Evolutionary conservation across 2,888 invertebrate species (phyloP).

Genomic region (Protodeltote pygarga): DNA sequence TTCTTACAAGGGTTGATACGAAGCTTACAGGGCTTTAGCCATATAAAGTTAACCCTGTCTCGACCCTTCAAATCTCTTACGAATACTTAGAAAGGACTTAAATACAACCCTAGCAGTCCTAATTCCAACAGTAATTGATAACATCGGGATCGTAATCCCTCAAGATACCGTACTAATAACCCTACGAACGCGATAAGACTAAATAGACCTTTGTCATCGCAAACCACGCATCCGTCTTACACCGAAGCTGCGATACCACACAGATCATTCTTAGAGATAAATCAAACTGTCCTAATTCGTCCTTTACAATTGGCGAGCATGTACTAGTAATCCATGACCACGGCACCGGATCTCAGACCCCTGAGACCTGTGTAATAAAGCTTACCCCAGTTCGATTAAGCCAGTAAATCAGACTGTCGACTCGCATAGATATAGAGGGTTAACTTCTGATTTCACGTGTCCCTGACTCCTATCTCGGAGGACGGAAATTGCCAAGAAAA

Average conservation of each 20-base stretch:
- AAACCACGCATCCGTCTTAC: slow-evolving; percentile 10
- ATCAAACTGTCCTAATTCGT: slow-evolving; percentile 58
- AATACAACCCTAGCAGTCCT: too few relatives aligned
- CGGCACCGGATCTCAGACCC: slow-evolving; percentile 57
- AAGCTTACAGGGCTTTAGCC: too few relatives aligned
- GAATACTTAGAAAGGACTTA: too few relatives aligned
- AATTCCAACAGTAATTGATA: slow-evolving; percentile 2
- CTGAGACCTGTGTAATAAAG: slow-evolving; percentile 67
- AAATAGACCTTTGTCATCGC: slow-evolving; percentile 31
- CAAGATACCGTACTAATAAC: slow-evolving; percentile 10
- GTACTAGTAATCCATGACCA: slow-evolving; percentile 53
- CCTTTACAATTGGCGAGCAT: slow-evolving; percentile 57
- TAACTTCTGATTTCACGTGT: slow-evolving; percentile 81
- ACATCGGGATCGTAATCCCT: neutral
- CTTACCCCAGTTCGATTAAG: slow-evolving; percentile 72
- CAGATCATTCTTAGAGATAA: slow-evolving; percentile 46
- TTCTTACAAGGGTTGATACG: too few relatives aligned
- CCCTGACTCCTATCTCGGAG: slow-evolving; percentile 71
- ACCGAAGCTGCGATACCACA: slow-evolving; percentile 14
- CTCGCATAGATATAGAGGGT: slow-evolving; percentile 75
- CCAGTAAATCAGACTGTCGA: slow-evolving; percentile 77
- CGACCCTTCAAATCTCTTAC: too few relatives aligned
- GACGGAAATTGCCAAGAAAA: slow-evolving; percentile 80
- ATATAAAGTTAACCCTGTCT: too few relatives aligned
- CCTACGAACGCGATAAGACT: slow-evolving; percentile 8